phyloP scores from a whole-genome alignment of 2,797 vertebrate genomes.

The Vespertilio murinus region DNA sequence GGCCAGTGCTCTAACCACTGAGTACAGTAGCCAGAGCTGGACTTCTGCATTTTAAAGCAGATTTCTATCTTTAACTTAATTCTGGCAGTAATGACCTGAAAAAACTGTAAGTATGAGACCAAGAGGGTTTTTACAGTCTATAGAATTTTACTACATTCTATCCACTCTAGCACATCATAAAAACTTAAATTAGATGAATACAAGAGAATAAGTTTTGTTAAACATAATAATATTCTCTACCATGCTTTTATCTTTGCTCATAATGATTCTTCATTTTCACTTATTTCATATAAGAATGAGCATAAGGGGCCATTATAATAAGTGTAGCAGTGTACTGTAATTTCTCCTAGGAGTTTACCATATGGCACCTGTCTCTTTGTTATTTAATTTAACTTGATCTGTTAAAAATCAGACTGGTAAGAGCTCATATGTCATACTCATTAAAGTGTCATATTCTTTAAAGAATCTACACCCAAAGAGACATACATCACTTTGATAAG shows the following conservation, averaged over 20 bases:
- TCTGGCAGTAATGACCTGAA: conserved; percentile 32
- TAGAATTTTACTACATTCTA: conserved; percentile 45
- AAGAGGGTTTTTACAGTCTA: conserved; percentile 39
- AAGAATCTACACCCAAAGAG: conserved; percentile 20
- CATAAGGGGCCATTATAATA: conserved; percentile 64
- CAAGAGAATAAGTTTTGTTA: conserved; percentile 44
- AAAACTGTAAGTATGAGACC: conserved; percentile 23
- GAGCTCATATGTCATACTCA: conserved; percentile 52
- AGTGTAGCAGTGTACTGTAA: conserved; percentile 17
- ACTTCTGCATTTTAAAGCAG: conserved; percentile 14
- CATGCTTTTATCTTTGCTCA: conserved; percentile 26
- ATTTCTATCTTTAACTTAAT: conserved; percentile 40
- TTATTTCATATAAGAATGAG: conserved; percentile 55
- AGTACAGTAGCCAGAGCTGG: background rate
- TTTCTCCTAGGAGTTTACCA: conserved; percentile 56
- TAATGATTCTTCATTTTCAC: conserved; percentile 64
- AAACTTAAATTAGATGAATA: conserved; percentile 51
- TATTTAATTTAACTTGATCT: conserved; percentile 72
- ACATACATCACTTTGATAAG: conserved; percentile 28
- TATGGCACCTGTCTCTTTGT: conserved; percentile 59
- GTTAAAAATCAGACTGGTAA: conserved; percentile 65
- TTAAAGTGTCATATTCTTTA: conserved; percentile 60
- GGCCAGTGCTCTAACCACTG: background rate
- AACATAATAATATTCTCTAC: conserved; percentile 47
- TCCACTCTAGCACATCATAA: conserved; percentile 23